Conservation (phyloP, 1,140 invertebrate genomes). For the Subanguina moxae region DNA sequence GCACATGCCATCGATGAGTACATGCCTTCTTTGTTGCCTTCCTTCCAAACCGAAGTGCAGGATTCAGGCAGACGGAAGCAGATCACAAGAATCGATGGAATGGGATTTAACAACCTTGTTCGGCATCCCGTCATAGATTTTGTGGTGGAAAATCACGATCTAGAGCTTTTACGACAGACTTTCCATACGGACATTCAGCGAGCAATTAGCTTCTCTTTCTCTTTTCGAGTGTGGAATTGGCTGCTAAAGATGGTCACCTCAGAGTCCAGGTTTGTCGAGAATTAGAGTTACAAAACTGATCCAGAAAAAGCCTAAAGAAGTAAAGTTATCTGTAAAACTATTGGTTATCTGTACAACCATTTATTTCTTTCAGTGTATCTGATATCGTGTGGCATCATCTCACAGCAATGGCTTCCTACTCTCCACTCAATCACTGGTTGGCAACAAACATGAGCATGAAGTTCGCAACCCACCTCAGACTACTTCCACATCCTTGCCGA, state of each 20-base stretch:
- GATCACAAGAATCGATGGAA: conserved; percentile 1
- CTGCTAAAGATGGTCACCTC: conserved; percentile 75
- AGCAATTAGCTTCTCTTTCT: conserved; percentile 78
- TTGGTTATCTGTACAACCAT: too few species aligned
- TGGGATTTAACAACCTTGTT: conserved; percentile 4
- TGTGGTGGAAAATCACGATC: conserved; percentile 68
- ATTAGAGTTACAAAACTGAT: too few species aligned
- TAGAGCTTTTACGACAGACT: conserved; percentile 73
- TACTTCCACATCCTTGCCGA: conserved; percentile 52
- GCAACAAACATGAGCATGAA: background rate
- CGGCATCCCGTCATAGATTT: conserved; percentile 66
- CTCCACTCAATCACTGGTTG: conserved; percentile 8
- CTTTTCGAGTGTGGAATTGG: conserved; percentile 88
- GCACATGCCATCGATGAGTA: background rate
- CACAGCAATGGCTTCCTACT: conserved; percentile 42
- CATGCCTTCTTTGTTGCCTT: background rate
- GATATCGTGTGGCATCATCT: conserved; percentile 55
- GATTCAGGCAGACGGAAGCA: background rate
- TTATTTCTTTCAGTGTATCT: conserved; percentile 59
- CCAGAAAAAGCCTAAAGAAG: too few species aligned
- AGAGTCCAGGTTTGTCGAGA: conserved; percentile 68
- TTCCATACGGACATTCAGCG: conserved; percentile 78
- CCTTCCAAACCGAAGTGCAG: background rate
- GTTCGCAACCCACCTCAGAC: conserved; percentile 10
- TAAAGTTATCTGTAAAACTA: too few species aligned